These are phyloP conservation scores for Hoplias malabaricus DNA, from an alignment of 2,113 vertebrate species.

Conservation along the genomic window DNA sequence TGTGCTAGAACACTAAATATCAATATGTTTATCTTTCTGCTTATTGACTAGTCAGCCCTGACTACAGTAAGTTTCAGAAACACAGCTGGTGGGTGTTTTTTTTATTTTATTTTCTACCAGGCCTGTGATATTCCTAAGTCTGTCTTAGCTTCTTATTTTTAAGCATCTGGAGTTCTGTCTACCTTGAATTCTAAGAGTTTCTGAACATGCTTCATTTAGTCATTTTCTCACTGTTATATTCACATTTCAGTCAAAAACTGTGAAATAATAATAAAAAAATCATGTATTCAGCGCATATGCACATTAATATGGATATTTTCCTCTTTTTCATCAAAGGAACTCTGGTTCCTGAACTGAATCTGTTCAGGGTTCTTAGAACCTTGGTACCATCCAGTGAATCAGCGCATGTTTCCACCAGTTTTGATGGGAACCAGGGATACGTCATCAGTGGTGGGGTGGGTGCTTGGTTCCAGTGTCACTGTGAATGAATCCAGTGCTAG, in stretches of 20 bases:
- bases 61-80: slow-evolving; percentile 32
- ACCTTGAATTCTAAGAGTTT: background rate
- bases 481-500: too few relatives aligned
- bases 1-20: slow-evolving; percentile 49
- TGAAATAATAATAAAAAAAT: too few relatives aligned
- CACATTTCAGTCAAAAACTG: background rate
- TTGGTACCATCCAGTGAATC: too few relatives aligned
- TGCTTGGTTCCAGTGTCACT: too few relatives aligned
- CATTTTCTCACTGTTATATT: background rate
- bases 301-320: too few relatives aligned
- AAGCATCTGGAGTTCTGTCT: slow-evolving; percentile 38
- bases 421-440: too few relatives aligned
- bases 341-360: too few relatives aligned
- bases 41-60: slow-evolving; percentile 63
- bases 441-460: too few relatives aligned
- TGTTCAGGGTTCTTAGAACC: too few relatives aligned
- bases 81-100: slow-evolving; percentile 8
- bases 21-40: slow-evolving; percentile 61
- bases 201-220: background rate
- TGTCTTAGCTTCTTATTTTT: slow-evolving; percentile 53
- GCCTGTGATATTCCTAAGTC: slow-evolving; percentile 62
- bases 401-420: too few relatives aligned
- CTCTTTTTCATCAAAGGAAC: too few relatives aligned
- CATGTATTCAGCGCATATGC: too few relatives aligned
- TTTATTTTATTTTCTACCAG: background rate